Evolutionary conservation across 2,888 invertebrate genomes (phyloP).

Genomic region (Galerucella calmariensis): DNA sequence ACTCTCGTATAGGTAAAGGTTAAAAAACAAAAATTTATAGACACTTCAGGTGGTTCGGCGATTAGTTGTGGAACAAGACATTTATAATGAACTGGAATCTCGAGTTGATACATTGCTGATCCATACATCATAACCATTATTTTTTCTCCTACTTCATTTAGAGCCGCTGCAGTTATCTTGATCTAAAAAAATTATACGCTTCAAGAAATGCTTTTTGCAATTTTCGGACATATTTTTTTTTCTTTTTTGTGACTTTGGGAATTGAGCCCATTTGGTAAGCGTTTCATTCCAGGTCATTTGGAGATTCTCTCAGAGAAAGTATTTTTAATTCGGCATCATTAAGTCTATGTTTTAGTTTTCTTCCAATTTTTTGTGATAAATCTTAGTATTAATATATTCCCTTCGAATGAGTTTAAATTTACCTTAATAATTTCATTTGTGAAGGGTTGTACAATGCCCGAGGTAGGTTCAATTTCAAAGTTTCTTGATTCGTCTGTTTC

Average conservation of each 20-base stretch:
- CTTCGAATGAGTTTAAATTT: background rate
- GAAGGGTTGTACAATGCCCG: constrained; percentile 18
- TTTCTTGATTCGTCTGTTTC: background rate
- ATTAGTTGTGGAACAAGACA: constrained; percentile 67
- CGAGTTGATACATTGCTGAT: constrained; percentile 68
- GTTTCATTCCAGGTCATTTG: too few relatives aligned
- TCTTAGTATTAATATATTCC: background rate
- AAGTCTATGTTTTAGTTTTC: too few relatives aligned
- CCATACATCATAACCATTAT: constrained; percentile 70
- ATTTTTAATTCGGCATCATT: too few relatives aligned
- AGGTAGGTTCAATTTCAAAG: constrained; percentile 10
- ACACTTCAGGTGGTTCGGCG: constrained; percentile 67
- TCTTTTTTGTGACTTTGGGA: too few relatives aligned
- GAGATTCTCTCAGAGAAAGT: too few relatives aligned
- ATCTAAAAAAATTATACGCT: constrained; percentile 63
- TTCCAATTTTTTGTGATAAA: too few relatives aligned
- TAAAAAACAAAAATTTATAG: constrained; percentile 70
- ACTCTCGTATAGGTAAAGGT: constrained; percentile 68
- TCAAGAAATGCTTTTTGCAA: background rate
- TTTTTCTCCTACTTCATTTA: constrained; percentile 65
- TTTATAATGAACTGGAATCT: constrained; percentile 67
- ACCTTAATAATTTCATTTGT: background rate
- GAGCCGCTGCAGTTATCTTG: constrained; percentile 68
- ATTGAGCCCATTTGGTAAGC: too few relatives aligned
- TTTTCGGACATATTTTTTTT: too few relatives aligned